These are phyloP conservation scores for Pangasius sanitwongsei DNA, from an alignment of 2,797 vertebrate species.

Conservation along the genomic window DNA sequence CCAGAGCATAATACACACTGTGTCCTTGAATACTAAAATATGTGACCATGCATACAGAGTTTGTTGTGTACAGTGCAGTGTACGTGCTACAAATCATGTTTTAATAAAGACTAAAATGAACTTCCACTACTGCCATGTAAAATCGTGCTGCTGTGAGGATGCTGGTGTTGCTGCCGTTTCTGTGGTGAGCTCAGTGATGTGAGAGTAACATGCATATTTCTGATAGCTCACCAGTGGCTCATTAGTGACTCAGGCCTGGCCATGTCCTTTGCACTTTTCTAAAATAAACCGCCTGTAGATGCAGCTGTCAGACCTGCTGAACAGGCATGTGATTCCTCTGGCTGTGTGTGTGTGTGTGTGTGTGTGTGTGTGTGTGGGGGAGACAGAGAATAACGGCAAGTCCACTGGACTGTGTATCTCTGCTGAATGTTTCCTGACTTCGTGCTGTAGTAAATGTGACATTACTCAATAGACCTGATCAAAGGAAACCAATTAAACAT, in stretches of 20 bases:
- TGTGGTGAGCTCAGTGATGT: conserved; percentile 23
- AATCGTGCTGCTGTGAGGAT: conserved; percentile 29
- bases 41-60: not conserved
- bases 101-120: not conserved
- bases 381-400: not conserved
- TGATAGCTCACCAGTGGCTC: conserved; percentile 33
- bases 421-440: conserved; percentile 5
- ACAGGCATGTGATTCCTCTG: conserved; percentile 34
- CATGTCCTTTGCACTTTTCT: conserved; percentile 55
- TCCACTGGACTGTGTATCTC: conserved; percentile 17
- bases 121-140: conserved; percentile 37
- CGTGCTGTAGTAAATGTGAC: conserved; percentile 15
- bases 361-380: not conserved
- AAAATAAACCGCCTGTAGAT: conserved; percentile 32
- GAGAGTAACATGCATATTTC: conserved; percentile 1
- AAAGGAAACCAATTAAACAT: not conserved
- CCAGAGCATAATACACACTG: not conserved
- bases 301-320: conserved; percentile 38
- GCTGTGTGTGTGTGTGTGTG: conserved; percentile 12
- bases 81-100: not conserved
- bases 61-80: conserved; percentile 6
- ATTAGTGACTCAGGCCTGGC: conserved; percentile 24
- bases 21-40: not conserved
- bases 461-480: conserved; percentile 17
- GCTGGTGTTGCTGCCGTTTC: conserved; percentile 1